phyloP scores from a whole-genome alignment of 1,140 invertebrate genomes.

The Chionoecetes opilio region DNA sequence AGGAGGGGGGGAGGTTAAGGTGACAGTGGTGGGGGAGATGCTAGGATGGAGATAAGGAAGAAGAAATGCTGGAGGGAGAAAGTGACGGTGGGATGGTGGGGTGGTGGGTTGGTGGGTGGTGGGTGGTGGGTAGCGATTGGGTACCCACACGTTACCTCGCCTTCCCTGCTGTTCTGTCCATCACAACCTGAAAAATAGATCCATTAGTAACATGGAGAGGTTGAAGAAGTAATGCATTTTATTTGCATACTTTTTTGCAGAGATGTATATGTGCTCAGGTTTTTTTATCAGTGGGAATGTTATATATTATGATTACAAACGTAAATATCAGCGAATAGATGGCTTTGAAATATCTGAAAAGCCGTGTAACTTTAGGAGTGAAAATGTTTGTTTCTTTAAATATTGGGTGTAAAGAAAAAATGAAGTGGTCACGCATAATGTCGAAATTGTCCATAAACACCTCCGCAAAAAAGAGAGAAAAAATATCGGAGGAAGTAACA shows the following conservation, averaged over 20 bases:
- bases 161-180: neutral
- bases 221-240: constrained; percentile 1
- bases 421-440: neutral
- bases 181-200: neutral
- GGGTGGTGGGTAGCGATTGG: neutral
- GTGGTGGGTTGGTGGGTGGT: neutral
- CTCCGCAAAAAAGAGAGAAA: neutral
- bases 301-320: neutral
- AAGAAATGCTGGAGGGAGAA: neutral
- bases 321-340: neutral
- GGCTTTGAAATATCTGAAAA: neutral
- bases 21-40: neutral
- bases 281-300: neutral
- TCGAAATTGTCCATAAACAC: neutral
- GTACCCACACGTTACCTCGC: neutral
- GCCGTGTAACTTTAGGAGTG: neutral
- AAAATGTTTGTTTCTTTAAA: neutral
- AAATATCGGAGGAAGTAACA: neutral
- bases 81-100: neutral
- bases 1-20: neutral
- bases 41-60: neutral
- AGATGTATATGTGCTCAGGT: neutral
- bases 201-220: neutral
- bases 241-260: neutral
- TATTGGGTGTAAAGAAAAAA: neutral